Conservation (phyloP, 2,888 invertebrate genomes). For the Drosophila algonquin region DNA sequence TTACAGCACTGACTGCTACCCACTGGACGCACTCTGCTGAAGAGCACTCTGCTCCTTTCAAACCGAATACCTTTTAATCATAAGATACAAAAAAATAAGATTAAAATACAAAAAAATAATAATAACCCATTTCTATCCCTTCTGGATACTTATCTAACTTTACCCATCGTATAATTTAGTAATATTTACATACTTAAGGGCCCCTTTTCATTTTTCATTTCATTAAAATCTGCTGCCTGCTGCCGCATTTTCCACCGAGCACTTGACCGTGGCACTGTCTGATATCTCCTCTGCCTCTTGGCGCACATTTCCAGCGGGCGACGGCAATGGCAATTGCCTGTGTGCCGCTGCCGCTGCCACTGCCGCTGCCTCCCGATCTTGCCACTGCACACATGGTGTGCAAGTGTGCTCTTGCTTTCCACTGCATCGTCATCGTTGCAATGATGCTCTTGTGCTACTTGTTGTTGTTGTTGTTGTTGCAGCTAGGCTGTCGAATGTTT, state of each 20-base stretch:
- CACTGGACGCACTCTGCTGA: not conserved
- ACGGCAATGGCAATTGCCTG: conserved; percentile 5
- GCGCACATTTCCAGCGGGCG: conserved; percentile 22
- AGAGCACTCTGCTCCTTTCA: not conserved
- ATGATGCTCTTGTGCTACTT: conserved; percentile 14
- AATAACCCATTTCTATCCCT: too few species aligned
- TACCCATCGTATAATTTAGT: too few species aligned
- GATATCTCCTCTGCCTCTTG: conserved; percentile 3
- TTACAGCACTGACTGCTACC: not conserved
- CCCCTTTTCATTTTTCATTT: not conserved
- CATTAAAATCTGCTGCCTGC: not conserved
- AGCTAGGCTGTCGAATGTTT: conserved; percentile 77
- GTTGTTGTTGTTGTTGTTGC: conserved; percentile 22
- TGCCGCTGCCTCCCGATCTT: conserved; percentile 56
- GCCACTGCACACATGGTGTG: conserved; percentile 82
- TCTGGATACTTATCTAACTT: too few species aligned
- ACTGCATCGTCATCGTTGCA: conserved; percentile 77
- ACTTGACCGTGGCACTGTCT: conserved; percentile 72
- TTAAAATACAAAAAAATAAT: too few species aligned
- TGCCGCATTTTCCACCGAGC: conserved; percentile 51
- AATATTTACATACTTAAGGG: too few species aligned
- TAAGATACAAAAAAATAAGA: too few species aligned
- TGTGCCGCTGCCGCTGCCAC: conserved; percentile 3
- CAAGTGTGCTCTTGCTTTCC: conserved; percentile 77
- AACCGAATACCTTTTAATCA: too few species aligned